phyloP scores from a whole-genome alignment of 2,113 vertebrate genomes.

The Acrocephalus arundinaceus region DNA sequence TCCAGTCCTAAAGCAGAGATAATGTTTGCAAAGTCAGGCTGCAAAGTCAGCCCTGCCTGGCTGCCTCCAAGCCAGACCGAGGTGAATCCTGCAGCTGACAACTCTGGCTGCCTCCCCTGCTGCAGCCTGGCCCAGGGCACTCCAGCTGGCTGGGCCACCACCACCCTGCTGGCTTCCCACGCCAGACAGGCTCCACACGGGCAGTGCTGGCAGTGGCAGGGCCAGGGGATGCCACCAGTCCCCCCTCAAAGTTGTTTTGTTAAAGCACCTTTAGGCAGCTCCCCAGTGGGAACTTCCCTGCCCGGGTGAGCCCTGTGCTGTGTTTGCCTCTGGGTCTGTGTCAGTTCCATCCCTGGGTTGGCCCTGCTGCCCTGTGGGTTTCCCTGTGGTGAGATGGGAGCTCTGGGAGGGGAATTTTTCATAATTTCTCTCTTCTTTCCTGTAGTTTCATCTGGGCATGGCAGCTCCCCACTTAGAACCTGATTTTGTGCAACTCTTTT shows the following conservation, averaged over 20 bases:
- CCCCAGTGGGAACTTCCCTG: background rate
- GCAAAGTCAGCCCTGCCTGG: background rate
- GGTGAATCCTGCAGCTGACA: background rate
- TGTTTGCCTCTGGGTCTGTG: background rate
- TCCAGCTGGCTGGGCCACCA: background rate
- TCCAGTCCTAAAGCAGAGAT: background rate
- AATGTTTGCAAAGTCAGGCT: background rate
- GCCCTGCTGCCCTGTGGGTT: background rate
- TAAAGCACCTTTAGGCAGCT: background rate
- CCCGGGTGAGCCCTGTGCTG: background rate
- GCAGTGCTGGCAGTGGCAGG: background rate
- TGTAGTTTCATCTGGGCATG: rapidly evolving
- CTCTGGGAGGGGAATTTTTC: background rate
- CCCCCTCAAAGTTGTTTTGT: background rate
- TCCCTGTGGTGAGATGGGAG: background rate
- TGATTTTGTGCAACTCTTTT: background rate
- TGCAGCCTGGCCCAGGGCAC: background rate
- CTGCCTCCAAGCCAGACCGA: background rate
- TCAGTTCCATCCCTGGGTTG: background rate
- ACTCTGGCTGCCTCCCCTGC: background rate
- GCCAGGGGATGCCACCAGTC: background rate
- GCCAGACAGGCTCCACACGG: rapidly evolving
- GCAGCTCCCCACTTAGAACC: background rate
- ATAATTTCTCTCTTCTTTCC: background rate
- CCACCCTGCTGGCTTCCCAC: rapidly evolving